phyloP scores from a whole-genome alignment of 2,113 vertebrate species.

The Salvelinus alpinus region DNA sequence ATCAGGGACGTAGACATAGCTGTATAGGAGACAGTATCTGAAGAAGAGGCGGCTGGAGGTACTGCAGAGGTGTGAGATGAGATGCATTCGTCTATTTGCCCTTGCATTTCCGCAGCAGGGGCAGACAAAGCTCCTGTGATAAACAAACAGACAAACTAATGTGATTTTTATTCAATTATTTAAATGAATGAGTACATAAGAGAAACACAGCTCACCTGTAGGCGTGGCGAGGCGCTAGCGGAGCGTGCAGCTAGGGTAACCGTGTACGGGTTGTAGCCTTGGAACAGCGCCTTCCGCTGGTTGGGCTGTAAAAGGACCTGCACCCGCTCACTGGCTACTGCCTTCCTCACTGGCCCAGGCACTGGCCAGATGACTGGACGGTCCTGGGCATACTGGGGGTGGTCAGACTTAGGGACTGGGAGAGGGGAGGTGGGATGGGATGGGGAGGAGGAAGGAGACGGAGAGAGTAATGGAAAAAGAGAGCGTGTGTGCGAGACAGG shows the following conservation, averaged over 20 bases:
- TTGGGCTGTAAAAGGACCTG: constrained; percentile 60
- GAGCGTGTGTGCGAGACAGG: no score
- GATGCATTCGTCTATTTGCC: constrained; percentile 11
- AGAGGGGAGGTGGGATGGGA: not conserved
- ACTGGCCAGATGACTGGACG: constrained; percentile 51
- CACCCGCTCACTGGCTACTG: constrained; percentile 51
- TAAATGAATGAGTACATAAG: no score
- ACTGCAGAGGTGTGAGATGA: no score
- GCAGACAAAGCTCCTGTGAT: constrained; percentile 59
- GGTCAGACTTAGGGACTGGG: constrained; percentile 58
- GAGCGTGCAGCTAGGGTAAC: constrained; percentile 57
- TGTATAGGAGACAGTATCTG: no score
- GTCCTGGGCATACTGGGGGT: constrained; percentile 44
- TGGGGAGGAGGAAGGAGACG: no score
- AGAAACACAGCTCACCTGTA: constrained; percentile 14
- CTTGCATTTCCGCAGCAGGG: constrained; percentile 64
- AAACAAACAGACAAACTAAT: no score
- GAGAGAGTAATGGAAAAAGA: no score
- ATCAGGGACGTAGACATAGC: no score
- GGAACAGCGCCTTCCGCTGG: constrained; percentile 50
- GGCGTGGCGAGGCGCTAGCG: constrained; percentile 60
- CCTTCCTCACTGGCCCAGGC: constrained; percentile 36
- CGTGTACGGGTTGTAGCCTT: constrained; percentile 59
- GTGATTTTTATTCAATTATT: no score
- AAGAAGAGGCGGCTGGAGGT: no score